Evolutionary conservation across 2,888 invertebrate genomes (phyloP).

Genomic region (Agrotis exclamationis): DNA sequence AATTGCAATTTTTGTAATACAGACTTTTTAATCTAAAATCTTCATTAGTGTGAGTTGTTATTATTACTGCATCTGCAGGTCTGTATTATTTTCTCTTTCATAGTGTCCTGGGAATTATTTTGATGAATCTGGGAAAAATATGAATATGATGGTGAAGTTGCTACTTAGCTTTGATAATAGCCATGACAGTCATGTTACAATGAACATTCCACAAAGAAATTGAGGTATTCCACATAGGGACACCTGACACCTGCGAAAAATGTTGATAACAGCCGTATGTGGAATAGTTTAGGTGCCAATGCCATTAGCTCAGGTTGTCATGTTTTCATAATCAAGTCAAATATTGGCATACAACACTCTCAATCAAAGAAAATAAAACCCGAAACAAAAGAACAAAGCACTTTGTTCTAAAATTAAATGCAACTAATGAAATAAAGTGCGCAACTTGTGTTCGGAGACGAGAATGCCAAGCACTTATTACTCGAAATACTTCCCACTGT

Average conservation of each 20-base stretch:
- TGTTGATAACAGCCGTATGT: no score
- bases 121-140: no score
- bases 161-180: not conserved
- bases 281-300: no score
- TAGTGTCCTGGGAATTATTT: no score
- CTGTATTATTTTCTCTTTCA: not conserved
- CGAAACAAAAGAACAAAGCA: slow-evolving; percentile 13
- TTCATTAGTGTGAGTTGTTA: not conserved
- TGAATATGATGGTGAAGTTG: not conserved
- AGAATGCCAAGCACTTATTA: slow-evolving; percentile 52
- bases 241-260: no score
- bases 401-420: slow-evolving; percentile 34
- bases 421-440: slow-evolving; percentile 44
- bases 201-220: no score
- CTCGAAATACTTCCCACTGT: slow-evolving; percentile 48
- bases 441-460: slow-evolving; percentile 41
- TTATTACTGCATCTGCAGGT: not conserved
- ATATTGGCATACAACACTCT: not conserved
- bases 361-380: not conserved
- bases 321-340: no score
- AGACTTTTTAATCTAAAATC: not conserved
- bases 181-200: no score
- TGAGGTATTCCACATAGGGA: no score
- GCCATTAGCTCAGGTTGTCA: no score
- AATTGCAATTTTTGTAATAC: not conserved